A percentile compares a stretch with the other conserved stretches of the same genome.
These are phyloP conservation scores for Acronicta leporina DNA, from an alignment of 2,888 invertebrate genomes.

Conservation along the genomic window DNA sequence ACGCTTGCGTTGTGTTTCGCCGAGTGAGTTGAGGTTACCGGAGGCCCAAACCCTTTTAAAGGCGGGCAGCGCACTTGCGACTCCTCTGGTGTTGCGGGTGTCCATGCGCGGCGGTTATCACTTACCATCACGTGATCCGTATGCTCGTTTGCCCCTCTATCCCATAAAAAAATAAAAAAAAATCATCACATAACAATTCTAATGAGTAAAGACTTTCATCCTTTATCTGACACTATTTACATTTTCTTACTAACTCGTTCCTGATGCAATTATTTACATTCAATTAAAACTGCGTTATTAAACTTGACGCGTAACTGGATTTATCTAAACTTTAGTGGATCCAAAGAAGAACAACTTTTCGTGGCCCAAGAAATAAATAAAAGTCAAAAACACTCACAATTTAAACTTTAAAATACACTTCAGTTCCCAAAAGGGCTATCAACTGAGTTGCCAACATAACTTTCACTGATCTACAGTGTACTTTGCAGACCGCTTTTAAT, in stretches of 20 bases:
- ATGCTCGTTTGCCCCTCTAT: too few species aligned
- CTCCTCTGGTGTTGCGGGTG: too few species aligned
- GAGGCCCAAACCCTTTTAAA: too few species aligned
- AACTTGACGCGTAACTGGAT: conserved; percentile 37
- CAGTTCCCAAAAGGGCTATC: conserved; percentile 56
- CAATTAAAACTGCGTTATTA: conserved; percentile 45
- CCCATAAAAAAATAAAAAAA: too few species aligned
- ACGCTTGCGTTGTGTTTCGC: too few species aligned
- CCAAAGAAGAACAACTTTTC: conserved; percentile 31
- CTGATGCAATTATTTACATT: conserved; percentile 46
- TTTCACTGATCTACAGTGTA: conserved; percentile 57
- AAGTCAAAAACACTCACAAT: conserved; percentile 49
- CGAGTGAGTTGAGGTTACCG: too few species aligned
- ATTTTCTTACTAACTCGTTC: conserved; percentile 22
- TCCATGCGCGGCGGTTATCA: too few species aligned
- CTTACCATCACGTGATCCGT: too few species aligned
- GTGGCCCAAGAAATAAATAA: conserved; percentile 52
- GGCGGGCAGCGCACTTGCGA: too few species aligned
- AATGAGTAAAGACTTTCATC: background rate
- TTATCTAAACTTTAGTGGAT: conserved; percentile 37
- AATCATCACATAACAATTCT: too few species aligned
- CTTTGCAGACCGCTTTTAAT: conserved; percentile 51
- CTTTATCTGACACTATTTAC: conserved; percentile 14
- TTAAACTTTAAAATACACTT: conserved; percentile 55
- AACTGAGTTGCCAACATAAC: conserved; percentile 52